Percentiles rank a stretch among this genome's conserved stretches.
Evolutionary conservation across 2,113 vertebrate genomes (phyloP).

Genomic region (Scomber japonicus): DNA sequence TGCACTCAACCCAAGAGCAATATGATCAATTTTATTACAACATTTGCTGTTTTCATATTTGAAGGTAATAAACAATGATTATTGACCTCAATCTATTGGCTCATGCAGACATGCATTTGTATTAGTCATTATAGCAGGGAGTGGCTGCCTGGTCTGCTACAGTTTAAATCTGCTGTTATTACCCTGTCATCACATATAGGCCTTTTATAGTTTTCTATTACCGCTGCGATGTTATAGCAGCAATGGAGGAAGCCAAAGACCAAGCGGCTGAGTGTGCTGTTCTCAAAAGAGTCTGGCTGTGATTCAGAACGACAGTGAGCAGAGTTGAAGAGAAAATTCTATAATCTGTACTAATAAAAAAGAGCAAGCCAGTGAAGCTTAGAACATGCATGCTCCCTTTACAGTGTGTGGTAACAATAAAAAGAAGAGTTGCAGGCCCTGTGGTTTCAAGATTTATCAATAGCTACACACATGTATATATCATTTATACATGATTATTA

Average conservation of each 20-base stretch:
- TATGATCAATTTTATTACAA: conserved; percentile 63
- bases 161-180: conserved; percentile 79
- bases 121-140: conserved; percentile 63
- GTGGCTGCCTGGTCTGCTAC: conserved; percentile 60
- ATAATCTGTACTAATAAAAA: conserved; percentile 3
- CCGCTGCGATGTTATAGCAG: conserved; percentile 59
- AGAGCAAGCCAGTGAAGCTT: conserved; percentile 4
- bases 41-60: conserved; percentile 64
- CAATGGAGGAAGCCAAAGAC: conserved; percentile 52
- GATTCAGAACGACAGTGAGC: conserved; percentile 17
- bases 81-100: conserved; percentile 68
- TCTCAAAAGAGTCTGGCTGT: conserved; percentile 37
- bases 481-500: background rate
- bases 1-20: conserved; percentile 29
- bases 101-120: conserved; percentile 68
- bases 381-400: background rate
- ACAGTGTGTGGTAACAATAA: background rate
- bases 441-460: background rate
- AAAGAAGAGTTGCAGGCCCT: too few species aligned
- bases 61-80: conserved; percentile 69
- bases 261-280: conserved; percentile 50
- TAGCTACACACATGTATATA: background rate
- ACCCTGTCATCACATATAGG: conserved; percentile 71
- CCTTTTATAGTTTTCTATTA: conserved; percentile 76
- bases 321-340: conserved; percentile 26